phyloP scores from a whole-genome alignment of 1,140 invertebrate genomes.

The Drosophila lacertosa region DNA sequence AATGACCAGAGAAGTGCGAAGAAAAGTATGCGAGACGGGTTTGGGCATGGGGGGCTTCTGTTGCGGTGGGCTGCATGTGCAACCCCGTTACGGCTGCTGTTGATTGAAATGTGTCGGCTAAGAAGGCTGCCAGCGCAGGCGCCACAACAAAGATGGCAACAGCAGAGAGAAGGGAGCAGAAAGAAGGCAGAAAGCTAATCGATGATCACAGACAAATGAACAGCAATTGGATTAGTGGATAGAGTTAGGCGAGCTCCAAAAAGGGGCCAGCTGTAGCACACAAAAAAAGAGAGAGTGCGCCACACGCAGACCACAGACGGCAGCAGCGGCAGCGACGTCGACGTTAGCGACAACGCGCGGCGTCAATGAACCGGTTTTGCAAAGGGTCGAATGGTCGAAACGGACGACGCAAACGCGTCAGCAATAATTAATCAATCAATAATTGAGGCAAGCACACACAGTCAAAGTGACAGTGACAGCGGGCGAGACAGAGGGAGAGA shows the following conservation, averaged over 20 bases:
- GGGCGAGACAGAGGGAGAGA: conserved; percentile 27
- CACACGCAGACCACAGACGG: conserved; percentile 57
- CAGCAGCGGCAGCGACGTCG: not conserved
- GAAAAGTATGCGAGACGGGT: not conserved
- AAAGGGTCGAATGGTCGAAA: conserved; percentile 61
- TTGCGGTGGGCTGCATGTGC: conserved; percentile 12
- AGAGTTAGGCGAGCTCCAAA: conserved; percentile 9
- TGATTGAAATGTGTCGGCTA: conserved; percentile 41
- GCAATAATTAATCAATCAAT: conserved; percentile 83
- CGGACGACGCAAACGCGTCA: conserved; percentile 75
- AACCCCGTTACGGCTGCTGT: conserved; percentile 38
- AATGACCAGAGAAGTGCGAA: conserved; percentile 60
- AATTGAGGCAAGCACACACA: conserved; percentile 59
- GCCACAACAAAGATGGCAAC: not conserved
- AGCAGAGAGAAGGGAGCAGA: too few species aligned
- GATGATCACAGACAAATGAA: conserved; percentile 48
- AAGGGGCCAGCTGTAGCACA: conserved; percentile 14
- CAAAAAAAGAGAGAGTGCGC: conserved; percentile 72
- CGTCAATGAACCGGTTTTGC: conserved; percentile 79
- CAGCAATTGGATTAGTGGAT: conserved; percentile 70
- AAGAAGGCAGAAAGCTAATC: conserved; percentile 48
- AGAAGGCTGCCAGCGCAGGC: conserved; percentile 30
- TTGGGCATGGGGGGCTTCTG: not conserved
- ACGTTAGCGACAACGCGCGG: conserved; percentile 42
- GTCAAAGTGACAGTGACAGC: conserved; percentile 16